Conservation (phyloP, 2,113 vertebrate species). For the Miniopterus natalensis region DNA sequence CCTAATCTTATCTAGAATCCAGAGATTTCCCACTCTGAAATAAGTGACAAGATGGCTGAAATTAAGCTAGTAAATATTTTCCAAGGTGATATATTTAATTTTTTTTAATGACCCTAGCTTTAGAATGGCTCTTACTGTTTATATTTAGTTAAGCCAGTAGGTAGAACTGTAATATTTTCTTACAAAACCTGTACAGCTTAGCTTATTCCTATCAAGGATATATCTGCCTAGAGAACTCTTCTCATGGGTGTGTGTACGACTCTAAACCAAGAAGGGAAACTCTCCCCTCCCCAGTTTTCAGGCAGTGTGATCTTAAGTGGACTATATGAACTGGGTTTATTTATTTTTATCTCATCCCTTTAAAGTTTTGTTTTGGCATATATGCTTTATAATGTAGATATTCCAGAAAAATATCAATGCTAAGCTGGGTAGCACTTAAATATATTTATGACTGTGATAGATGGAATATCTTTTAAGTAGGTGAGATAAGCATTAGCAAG, state of each 20-base stretch:
- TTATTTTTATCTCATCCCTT: conserved; percentile 1
- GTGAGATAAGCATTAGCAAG: neutral
- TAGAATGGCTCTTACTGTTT: neutral
- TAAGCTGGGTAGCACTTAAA: neutral
- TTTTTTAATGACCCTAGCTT: neutral
- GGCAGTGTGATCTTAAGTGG: neutral
- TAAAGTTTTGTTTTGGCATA: neutral
- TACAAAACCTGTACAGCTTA: neutral
- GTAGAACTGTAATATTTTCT: neutral
- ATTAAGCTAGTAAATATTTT: neutral
- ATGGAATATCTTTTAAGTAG: conserved; percentile 26
- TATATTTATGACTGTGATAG: neutral
- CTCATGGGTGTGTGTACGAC: neutral
- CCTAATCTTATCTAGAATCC: neutral
- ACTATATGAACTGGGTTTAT: neutral
- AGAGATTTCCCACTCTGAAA: neutral
- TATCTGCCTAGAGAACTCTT: neutral
- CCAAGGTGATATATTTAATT: neutral
- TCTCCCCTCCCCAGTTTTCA: neutral
- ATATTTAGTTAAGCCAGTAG: neutral
- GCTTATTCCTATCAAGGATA: neutral
- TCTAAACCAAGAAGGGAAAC: neutral
- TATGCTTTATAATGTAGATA: neutral
- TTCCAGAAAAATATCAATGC: neutral
- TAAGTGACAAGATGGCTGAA: neutral